Base-by-base conservation (phyloP, 2,113 vertebrate genomes). In the Myocastor coypus region DNA sequence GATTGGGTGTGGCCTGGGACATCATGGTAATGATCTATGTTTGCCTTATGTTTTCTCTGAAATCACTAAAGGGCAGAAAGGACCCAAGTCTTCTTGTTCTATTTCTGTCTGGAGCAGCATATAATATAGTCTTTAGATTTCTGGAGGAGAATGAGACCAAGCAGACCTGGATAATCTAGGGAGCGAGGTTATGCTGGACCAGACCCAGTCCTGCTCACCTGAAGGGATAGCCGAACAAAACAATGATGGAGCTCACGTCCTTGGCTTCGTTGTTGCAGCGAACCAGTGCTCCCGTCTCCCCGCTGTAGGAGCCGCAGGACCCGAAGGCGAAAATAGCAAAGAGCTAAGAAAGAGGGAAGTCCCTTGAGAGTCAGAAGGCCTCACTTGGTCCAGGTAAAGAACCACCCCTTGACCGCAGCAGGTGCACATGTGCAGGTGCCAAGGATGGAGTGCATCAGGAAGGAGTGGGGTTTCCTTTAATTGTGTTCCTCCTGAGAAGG, bases 261-360 rank as follows among this genome's bases (percentile, higher is more conserved):
- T 19, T 4, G 17, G 37, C 83, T 0, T 92, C 89, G 19, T 3
- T 90, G 6, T 66, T 96, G 94, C 99, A 99, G 10, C 83, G 91
- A 87, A 99, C 92, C 22, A 97, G 98, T 82, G 99, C 97, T 89
- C 98, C 99, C 3, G 98, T 98, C 83, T 98, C 98, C 46, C 99
- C 99, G 11, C 98, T 98, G 98, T 99, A 99, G 75, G 99, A 99
- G 92, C 98, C 99, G 40, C 99, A 99, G 40, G 99, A 98, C 66
- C 99, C 99, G 95, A 99, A 99, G 93, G 99, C 99, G 92, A 99
- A 99, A 98, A 99, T 99, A 97, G 99, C 98, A 89, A 99, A 99
- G 57, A 99, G 98, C 99, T 99, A 92, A 61, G 96, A 85, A 96
- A 96, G 63, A 97, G 90, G 19, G 59, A 96, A 97, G 57, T 0